Evolutionary conservation across 2,113 vertebrate species (phyloP).

Genomic region (Megatriorchis doriae): DNA sequence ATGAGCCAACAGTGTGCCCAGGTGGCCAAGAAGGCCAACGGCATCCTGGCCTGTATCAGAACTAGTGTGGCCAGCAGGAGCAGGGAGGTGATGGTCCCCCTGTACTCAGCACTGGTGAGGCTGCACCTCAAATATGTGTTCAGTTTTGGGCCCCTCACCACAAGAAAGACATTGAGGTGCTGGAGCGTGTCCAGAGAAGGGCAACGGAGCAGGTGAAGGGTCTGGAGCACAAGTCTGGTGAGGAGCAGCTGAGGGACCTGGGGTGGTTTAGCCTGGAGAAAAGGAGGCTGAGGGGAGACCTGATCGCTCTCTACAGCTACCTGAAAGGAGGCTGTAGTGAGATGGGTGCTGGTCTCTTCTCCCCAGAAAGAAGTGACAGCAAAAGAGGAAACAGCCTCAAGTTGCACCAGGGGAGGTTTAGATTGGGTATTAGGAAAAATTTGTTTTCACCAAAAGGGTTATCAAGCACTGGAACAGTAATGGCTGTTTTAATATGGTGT

Average conservation of each 20-base stretch:
- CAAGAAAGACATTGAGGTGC: too few relatives aligned
- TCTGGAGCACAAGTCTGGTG: background rate
- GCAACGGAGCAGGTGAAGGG: background rate
- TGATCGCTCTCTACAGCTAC: too few relatives aligned
- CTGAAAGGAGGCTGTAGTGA: accelerated
- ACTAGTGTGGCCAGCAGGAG: background rate
- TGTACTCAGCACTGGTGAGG: too few relatives aligned
- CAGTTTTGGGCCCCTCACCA: too few relatives aligned
- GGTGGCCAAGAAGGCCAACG: background rate
- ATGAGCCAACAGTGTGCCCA: background rate
- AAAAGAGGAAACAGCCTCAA: background rate
- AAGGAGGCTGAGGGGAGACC: too few relatives aligned
- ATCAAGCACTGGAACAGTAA: background rate
- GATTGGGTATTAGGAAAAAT: background rate
- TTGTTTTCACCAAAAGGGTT: background rate
- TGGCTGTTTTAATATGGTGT: background rate
- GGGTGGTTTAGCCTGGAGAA: background rate
- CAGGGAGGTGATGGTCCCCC: too few relatives aligned
- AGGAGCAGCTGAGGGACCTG: background rate
- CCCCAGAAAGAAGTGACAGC: background rate
- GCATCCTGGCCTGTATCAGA: background rate
- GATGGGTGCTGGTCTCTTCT: background rate
- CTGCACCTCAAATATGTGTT: too few relatives aligned
- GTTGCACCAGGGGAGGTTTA: background rate
- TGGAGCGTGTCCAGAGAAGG: background rate